Evolutionary conservation across 1,140 invertebrate species (phyloP).

Genomic region (Aphaenogaster ashmeadi): DNA sequence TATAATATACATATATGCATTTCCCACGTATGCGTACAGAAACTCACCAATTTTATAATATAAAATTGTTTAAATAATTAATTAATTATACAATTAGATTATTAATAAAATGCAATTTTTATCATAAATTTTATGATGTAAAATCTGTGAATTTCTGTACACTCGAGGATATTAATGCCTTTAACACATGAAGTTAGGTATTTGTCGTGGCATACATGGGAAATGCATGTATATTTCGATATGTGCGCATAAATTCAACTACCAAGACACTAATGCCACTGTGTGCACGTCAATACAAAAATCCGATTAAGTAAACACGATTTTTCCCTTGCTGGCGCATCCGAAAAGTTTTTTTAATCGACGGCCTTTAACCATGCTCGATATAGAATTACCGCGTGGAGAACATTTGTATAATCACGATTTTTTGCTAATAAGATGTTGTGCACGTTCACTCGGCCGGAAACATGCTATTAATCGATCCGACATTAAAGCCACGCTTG

Average conservation of each 20-base stretch:
- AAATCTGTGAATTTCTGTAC: not conserved
- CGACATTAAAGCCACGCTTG: slow-evolving; percentile 7
- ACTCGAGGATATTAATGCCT: not conserved
- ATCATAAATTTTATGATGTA: not conserved
- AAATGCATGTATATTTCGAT: not conserved
- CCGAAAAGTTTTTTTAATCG: not conserved
- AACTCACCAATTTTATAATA: not conserved
- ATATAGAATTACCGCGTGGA: not conserved
- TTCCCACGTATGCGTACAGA: not conserved
- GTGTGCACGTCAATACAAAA: not conserved
- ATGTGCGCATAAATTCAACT: not conserved
- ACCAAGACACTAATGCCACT: not conserved
- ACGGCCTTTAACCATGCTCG: not conserved
- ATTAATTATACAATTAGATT: not conserved
- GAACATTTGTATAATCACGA: slow-evolving; percentile 8
- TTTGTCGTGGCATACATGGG: not conserved
- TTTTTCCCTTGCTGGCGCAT: not conserved
- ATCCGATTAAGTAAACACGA: not conserved
- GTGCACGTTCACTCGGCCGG: not conserved
- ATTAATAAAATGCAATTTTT: not conserved
- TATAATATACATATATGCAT: not conserved
- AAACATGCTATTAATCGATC: slow-evolving; percentile 36
- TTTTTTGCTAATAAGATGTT: slow-evolving; percentile 14
- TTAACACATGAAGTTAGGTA: not conserved
- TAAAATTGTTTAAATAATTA: not conserved